phyloP scores from a whole-genome alignment of 2,113 vertebrate genomes.

The Lipophrys pholis region DNA sequence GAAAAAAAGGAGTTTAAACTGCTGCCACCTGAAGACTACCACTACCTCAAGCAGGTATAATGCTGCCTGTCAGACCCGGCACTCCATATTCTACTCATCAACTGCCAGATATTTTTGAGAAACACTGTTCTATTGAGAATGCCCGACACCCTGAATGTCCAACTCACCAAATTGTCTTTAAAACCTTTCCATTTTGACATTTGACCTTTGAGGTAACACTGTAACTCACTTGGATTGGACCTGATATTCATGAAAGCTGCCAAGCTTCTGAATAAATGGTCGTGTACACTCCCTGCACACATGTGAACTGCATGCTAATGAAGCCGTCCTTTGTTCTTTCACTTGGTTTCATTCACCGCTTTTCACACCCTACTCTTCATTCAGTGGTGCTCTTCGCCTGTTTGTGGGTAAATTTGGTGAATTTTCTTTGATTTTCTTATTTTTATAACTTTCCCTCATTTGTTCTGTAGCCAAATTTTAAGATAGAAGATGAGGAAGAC shows the following conservation, averaged over 20 bases:
- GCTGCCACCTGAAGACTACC: slow-evolving; percentile 95
- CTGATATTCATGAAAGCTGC: slow-evolving; percentile 37
- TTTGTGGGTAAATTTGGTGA: slow-evolving; percentile 5
- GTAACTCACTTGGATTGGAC: slow-evolving; percentile 9
- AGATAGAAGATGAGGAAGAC: slow-evolving; percentile 97
- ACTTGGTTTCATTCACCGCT: slow-evolving; percentile 15
- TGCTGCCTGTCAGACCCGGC: slow-evolving; percentile 9
- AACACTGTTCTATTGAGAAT: too few relatives aligned
- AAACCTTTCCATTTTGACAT: background rate
- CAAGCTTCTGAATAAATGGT: slow-evolving; percentile 46
- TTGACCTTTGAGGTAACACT: slow-evolving; percentile 17
- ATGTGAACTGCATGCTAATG: slow-evolving; percentile 71
- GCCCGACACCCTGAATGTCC: too few relatives aligned
- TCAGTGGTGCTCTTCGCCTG: background rate
- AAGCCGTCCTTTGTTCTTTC: slow-evolving; percentile 51
- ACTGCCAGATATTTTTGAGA: background rate
- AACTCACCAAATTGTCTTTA: too few relatives aligned
- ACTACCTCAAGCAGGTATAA: slow-evolving; percentile 98
- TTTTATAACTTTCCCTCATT: background rate
- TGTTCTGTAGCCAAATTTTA: slow-evolving; percentile 92
- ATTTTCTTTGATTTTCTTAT: background rate
- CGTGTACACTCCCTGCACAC: slow-evolving; percentile 23
- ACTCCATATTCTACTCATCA: background rate
- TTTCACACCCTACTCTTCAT: slow-evolving; percentile 7
- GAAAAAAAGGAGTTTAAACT: slow-evolving; percentile 94